Percentiles rank a stretch among this genome's conserved stretches.
Conservation (phyloP, 64 coral and sea anemone genomes). For the Montipora foliosa region DNA sequence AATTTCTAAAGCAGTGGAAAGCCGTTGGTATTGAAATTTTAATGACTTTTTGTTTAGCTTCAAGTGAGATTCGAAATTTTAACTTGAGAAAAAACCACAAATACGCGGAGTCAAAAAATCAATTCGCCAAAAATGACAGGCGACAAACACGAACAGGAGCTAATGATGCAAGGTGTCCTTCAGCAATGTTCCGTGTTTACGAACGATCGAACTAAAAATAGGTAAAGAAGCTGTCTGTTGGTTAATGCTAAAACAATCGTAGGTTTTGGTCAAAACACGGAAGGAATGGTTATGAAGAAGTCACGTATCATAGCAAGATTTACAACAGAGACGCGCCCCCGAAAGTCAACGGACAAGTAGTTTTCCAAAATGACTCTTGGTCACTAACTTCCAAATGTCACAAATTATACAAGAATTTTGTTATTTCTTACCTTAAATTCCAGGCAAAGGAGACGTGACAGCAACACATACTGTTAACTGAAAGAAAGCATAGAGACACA, state of each 20-base stretch:
- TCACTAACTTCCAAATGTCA: too few species aligned
- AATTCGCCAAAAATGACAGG: neutral
- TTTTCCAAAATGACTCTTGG: too few species aligned
- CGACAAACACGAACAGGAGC: neutral
- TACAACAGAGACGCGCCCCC: neutral
- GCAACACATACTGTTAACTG: constrained; percentile 24
- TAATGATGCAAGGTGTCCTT: neutral
- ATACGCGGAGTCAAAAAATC: neutral
- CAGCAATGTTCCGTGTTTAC: neutral
- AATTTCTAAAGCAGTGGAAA: constrained; percentile 18
- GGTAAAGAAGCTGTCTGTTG: neutral
- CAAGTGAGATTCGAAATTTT: constrained; percentile 14
- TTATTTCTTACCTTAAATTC: constrained; percentile 40
- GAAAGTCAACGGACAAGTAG: neutral
- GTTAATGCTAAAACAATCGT: neutral
- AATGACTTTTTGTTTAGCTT: constrained; percentile 49
- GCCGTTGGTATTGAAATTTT: constrained; percentile 28
- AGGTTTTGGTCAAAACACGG: neutral
- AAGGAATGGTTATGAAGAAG: neutral
- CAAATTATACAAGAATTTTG: neutral
- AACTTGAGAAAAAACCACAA: neutral
- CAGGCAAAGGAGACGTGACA: neutral
- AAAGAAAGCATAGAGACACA: neutral
- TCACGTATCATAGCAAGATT: neutral
- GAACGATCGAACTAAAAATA: constrained; percentile 18